Evolutionary conservation across 2,113 vertebrate species (phyloP), one percentile per base, ranked within the genome.

Genomic region (Myanophis thanlyinensis): DNA sequence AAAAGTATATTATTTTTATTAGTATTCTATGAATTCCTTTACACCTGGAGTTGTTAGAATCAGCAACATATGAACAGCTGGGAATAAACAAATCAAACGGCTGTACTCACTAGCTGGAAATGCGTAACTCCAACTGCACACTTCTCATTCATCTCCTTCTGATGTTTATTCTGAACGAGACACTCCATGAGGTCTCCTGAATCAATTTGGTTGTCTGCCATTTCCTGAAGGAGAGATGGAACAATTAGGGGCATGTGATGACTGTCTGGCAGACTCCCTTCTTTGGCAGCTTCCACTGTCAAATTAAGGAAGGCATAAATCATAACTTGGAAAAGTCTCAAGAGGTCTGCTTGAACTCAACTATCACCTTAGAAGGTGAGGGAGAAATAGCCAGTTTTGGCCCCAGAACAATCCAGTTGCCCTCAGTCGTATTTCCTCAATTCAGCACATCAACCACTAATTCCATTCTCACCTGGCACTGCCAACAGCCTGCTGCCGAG

Each of bases 101-200:
- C 0, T 5, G 4, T 12, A 95, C 98, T 98, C 96, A 99, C 99
- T 98, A 99, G 98, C 95, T 99, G 99, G 97, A 99, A 99, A 96
- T 99, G 99, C 20, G 99, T 99, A 89, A 99, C 99, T n/a, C 99
- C 99, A 0, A 99, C 98, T 0, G 97, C 94, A 52, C 99, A 99
- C 95, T 99, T 99, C 91, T 99, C 99, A 67, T 99, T 99, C 99
- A 99, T 99, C 95, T 99, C 99, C 95, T 99, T 99, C 98, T 99
- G 99, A 95, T 99, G 98, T 94, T 99, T 99, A 95, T 99, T 99
- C 97, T 99, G 98, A 92, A 99, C 98, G 90, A 99, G 97, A 94
- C 99, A 99, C 95, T 99, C 99, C 99, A 99, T 99, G 95, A 99
- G 97, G 92, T 99, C 99, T 6, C 99, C 99, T 0, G 99, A 99